Evolutionary conservation across 2,797 vertebrate species (phyloP).

Genomic region (Okamejei kenojei): DNA sequence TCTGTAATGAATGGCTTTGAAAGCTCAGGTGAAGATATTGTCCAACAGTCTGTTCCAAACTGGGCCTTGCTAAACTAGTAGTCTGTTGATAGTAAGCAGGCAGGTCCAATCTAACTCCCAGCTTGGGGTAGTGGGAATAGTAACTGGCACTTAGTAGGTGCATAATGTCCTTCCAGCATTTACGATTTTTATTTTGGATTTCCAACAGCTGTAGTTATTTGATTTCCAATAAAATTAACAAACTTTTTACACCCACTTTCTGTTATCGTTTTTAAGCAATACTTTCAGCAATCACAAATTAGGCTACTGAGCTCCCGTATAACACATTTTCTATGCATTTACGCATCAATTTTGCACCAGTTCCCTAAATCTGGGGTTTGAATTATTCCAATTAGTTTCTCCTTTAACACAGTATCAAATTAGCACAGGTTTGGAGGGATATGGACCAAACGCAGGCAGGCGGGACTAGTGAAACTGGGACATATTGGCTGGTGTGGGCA

Average conservation of each 20-base stretch:
- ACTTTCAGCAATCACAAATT: background rate
- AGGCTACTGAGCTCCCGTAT: background rate
- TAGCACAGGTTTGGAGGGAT: too few species aligned
- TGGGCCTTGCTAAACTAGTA: background rate
- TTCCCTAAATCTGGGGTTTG: background rate
- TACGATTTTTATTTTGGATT: too few species aligned
- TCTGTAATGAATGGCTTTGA: background rate
- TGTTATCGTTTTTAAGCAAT: background rate
- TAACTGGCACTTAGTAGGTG: background rate
- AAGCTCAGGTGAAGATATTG: background rate
- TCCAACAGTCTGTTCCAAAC: too few species aligned
- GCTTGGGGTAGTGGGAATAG: background rate
- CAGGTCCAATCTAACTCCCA: background rate
- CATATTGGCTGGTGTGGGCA: too few species aligned
- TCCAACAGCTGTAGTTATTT: too few species aligned
- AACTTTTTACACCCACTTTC: background rate
- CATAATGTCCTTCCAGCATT: too few species aligned
- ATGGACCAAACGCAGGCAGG: too few species aligned
- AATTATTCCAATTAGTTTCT: too few species aligned
- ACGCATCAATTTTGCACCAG: background rate
- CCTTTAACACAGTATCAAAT: too few species aligned
- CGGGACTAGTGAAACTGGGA: too few species aligned
- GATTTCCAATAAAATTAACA: background rate
- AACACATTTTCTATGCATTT: background rate
- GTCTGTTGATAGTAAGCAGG: background rate